A percentile compares a stretch with the other conserved stretches of the same genome.
phyloP scores from a whole-genome alignment of 2,888 invertebrate species.

The Mesorhabditis belari region DNA sequence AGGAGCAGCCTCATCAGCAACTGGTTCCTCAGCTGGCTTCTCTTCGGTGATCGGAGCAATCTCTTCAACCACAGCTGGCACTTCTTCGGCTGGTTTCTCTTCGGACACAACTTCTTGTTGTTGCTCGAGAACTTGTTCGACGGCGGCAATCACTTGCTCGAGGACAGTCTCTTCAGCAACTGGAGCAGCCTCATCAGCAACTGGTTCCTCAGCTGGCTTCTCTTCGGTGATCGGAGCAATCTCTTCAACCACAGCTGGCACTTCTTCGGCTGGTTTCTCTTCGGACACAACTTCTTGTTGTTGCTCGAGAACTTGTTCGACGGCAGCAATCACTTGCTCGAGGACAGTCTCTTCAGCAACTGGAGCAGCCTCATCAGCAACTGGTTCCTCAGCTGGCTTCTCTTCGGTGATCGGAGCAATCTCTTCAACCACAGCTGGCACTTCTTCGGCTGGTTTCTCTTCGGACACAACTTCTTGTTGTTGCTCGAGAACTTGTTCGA shows the following conservation, averaged over 20 bases:
- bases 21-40: not conserved
- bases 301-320: not conserved
- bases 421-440: not conserved
- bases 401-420: too few relatives aligned
- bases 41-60: not conserved
- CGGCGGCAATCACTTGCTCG: not conserved
- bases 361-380: not conserved
- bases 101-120: too few relatives aligned
- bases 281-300: not conserved
- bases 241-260: not conserved
- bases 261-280: not conserved
- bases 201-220: not conserved
- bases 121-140: not conserved
- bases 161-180: not conserved
- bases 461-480: not conserved
- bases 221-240: not conserved
- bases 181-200: not conserved
- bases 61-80: not conserved
- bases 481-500: too few relatives aligned
- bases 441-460: not conserved
- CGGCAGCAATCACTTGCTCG: not conserved
- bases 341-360: not conserved
- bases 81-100: not conserved
- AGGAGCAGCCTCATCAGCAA: too few relatives aligned
- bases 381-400: not conserved